Percentiles rank a stretch among this genome's conserved stretches.
Conservation (phyloP, 2,888 invertebrate genomes). For the Eustalomyia histrio region DNA sequence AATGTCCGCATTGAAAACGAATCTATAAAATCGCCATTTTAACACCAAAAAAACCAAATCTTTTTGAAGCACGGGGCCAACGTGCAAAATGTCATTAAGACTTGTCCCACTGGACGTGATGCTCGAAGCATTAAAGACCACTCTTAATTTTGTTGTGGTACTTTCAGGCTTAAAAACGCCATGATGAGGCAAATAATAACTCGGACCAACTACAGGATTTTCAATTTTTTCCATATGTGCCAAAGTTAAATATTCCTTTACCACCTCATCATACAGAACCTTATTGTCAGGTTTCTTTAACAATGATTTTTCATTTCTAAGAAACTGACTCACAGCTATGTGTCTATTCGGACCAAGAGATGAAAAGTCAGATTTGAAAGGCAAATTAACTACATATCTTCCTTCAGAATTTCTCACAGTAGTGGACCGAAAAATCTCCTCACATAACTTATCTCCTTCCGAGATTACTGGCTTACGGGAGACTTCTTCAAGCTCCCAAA, state of each 20-base stretch:
- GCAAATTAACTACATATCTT: conserved; percentile 1
- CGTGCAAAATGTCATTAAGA: conserved; percentile 6
- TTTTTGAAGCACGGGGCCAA: not conserved
- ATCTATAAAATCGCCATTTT: conserved; percentile 6
- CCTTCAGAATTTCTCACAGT: conserved; percentile 1
- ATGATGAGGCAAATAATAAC: conserved; percentile 33
- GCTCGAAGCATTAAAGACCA: too few species aligned
- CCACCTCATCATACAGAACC: conserved; percentile 2
- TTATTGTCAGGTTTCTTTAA: conserved; percentile 4
- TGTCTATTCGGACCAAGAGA: not conserved
- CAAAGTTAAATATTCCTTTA: conserved; percentile 14
- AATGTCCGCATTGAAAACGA: conserved; percentile 13
- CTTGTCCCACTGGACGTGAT: not conserved
- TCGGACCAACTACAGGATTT: not conserved
- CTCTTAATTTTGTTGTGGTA: conserved; percentile 18
- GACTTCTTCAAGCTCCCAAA: conserved; percentile 40
- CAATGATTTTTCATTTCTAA: conserved; percentile 16
- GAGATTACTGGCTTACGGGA: conserved; percentile 3
- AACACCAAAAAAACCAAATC: not conserved
- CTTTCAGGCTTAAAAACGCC: not conserved
- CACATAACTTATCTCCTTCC: conserved; percentile 27
- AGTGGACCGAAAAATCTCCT: conserved; percentile 27
- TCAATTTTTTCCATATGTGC: conserved; percentile 21
- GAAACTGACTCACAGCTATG: conserved; percentile 8
- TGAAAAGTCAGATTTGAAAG: not conserved